Evolutionary conservation across 2,797 vertebrate species (phyloP), one percentile per base, ranked within the genome.

Genomic region (Mormyrops boulengeri): DNA sequence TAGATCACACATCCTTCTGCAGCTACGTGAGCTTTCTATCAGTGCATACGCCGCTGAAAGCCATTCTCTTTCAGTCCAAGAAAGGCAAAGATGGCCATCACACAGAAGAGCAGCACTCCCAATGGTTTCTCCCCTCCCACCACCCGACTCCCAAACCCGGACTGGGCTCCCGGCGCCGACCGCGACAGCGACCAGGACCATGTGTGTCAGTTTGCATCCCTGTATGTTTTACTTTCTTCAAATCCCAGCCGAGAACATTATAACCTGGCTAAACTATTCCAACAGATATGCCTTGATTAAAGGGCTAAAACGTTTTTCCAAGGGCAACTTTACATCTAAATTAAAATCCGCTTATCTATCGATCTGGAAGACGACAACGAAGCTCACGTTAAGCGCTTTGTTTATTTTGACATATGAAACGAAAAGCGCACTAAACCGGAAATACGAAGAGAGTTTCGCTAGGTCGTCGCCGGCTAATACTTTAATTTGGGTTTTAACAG

Each of bases 11-110:
- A 82, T 47, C 77, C 77, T 30, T 22, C 9, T 4, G 14, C 38
- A 22, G 88, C 14, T 50, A 17, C 38, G 41, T 26, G 69, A 4
- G 14, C 17, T 69, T 17, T 69, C 3, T 22, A 22, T 86, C 26
- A 5, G 50, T 50, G 85, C 26, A 38, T 41, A 52, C 49, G 26
- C 53, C 5, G 53, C 49, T 41, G 9, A 88, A 41, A 88, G 60
- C 87, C 90, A 73, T 53, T 89, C 57, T 88, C 41, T 89, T 90
- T 90, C 87, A 49, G 44, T 89, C 89, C 82, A 53, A 89, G 92
- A 93, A 94, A 91, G 0, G 91, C 94, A 94, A 94, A 95, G 93
- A 95, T 94, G 94, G 95, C 91, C 91, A 95, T 84, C 14, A 4
- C 11, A 60, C 30, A 82, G 6, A 82, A 80, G 73, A 41, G 41